A percentile compares a stretch with the other conserved stretches of the same genome.
These are phyloP conservation scores for Bugula neritina DNA, from an alignment of 2,888 invertebrate genomes.

Conservation along the genomic window DNA sequence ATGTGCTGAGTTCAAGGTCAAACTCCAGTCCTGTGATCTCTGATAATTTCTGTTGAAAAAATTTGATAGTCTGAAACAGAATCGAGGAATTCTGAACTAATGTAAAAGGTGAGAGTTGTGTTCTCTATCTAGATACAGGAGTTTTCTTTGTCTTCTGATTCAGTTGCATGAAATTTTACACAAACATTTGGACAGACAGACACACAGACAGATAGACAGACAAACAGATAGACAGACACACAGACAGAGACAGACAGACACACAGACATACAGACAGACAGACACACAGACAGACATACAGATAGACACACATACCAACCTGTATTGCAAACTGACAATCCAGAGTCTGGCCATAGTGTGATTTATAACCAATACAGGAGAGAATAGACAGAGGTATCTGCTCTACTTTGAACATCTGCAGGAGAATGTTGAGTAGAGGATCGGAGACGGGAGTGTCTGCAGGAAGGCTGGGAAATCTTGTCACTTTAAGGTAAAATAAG, in stretches of 20 bases:
- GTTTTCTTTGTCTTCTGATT: too few relatives aligned
- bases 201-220: too few relatives aligned
- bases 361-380: neutral
- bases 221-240: too few relatives aligned
- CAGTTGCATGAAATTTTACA: too few relatives aligned
- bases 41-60: neutral
- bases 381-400: neutral
- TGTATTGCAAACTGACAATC: conserved; percentile 8
- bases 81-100: too few relatives aligned
- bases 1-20: neutral
- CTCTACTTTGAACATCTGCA: conserved; percentile 6
- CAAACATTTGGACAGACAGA: too few relatives aligned
- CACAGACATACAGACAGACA: too few relatives aligned
- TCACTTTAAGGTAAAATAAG: neutral
- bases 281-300: too few relatives aligned
- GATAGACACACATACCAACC: conserved; percentile 8
- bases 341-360: conserved; percentile 13
- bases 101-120: too few relatives aligned
- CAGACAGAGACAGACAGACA: too few relatives aligned
- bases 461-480: conserved; percentile 15
- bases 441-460: neutral
- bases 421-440: neutral
- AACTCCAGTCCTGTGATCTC: neutral
- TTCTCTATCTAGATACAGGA: too few relatives aligned
- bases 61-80: neutral